A percentile compares a stretch with the other conserved stretches of the same genome.
These are phyloP conservation scores for Pogonus chalceus DNA, from an alignment of 1,140 invertebrate genomes.

Conservation along the genomic window DNA sequence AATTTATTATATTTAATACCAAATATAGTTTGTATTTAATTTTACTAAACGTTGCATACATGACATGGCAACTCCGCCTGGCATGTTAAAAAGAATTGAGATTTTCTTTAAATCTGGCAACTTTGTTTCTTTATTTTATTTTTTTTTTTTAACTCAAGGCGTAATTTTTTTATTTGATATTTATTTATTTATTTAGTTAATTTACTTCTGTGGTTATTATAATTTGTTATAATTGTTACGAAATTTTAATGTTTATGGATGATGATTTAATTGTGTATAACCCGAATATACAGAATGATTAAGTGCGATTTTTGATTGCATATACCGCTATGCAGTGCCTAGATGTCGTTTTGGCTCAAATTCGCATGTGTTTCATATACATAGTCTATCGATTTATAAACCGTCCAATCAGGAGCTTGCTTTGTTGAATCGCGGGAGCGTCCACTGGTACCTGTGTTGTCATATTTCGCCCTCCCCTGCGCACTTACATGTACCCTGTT, in stretches of 20 bases:
- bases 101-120: conserved; percentile 15
- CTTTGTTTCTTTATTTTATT: conserved; percentile 8
- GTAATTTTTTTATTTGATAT: conserved; percentile 1
- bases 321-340: background rate
- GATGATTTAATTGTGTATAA: background rate
- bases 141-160: too few species aligned
- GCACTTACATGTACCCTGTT: too few species aligned
- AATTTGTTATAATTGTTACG: too few species aligned
- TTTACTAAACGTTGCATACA: conserved; percentile 32
- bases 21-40: conserved; percentile 31
- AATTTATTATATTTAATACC: conserved; percentile 18
- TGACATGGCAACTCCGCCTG: conserved; percentile 33
- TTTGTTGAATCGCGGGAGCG: conserved; percentile 30
- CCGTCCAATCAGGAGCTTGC: conserved; percentile 30
- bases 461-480: background rate
- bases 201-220: too few species aligned
- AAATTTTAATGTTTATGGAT: conserved; percentile 3
- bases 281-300: background rate
- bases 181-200: too few species aligned
- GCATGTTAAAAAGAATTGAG: conserved; percentile 28
- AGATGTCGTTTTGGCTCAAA: conserved; percentile 10
- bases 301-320: background rate
- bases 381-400: conserved; percentile 30
- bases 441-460: conserved; percentile 4
- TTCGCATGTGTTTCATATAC: conserved; percentile 16